These are phyloP conservation scores for Lemur catta DNA, from an alignment of 2,797 vertebrate species.

Conservation along the genomic window DNA sequence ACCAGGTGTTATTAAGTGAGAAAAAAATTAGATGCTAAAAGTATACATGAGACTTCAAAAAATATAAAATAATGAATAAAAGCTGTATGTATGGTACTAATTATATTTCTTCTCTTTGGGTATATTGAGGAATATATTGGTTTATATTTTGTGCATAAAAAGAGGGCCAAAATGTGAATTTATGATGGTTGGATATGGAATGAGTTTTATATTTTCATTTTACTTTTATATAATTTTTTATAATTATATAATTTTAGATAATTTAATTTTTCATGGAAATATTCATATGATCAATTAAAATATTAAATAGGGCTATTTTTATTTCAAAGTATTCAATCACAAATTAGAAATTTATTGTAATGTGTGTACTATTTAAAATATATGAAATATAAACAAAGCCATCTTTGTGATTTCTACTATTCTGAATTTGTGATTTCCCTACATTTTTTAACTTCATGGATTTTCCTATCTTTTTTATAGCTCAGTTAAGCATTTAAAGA, in stretches of 20 bases:
- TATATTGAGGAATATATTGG: neutral
- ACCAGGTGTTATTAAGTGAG: neutral
- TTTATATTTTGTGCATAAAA: neutral
- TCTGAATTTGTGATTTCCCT: neutral
- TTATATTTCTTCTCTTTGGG: neutral
- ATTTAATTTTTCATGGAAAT: neutral
- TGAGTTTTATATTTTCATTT: neutral
- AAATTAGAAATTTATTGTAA: neutral
- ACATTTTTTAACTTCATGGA: neutral
- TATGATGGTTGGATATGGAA: neutral
- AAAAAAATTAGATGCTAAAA: neutral
- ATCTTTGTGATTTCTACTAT: neutral
- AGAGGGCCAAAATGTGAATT: neutral
- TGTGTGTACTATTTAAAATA: neutral
- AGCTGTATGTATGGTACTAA: neutral
- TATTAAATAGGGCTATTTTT: neutral
- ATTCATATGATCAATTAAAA: neutral
- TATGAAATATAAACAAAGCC: neutral
- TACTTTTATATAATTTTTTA: neutral
- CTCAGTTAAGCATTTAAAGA: neutral
- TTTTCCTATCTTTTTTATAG: neutral
- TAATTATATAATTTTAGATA: too few species aligned
- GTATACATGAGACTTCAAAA: neutral
- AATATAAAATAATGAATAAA: neutral
- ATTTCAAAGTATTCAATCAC: neutral